A percentile compares a stretch with the other conserved stretches of the same genome.
phyloP scores from a whole-genome alignment of 2,113 vertebrate species.

The Heloderma charlesbogerti region DNA sequence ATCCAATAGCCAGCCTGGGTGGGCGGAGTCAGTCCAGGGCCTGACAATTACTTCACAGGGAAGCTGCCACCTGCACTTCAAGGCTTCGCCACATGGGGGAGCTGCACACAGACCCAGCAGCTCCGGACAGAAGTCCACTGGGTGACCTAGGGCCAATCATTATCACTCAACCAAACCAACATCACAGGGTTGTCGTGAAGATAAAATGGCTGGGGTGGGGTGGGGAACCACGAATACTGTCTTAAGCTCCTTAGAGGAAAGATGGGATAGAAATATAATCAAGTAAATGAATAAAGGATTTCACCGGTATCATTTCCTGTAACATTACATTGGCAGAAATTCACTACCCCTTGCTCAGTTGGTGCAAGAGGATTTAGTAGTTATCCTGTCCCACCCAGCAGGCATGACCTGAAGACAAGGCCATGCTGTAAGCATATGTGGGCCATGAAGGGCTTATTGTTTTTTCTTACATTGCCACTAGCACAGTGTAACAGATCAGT shows the following conservation, averaged over 20 bases:
- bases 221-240: not conserved
- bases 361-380: not conserved
- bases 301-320: too few relatives aligned
- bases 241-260: not conserved
- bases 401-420: not conserved
- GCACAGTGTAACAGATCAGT: not conserved
- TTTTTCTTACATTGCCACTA: constrained; percentile 2
- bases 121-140: not conserved
- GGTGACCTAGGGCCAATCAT: not conserved
- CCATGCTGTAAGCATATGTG: too few relatives aligned
- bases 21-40: too few relatives aligned
- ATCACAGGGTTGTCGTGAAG: not conserved
- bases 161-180: not conserved
- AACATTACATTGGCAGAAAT: not conserved
- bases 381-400: not conserved
- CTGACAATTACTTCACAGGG: too few relatives aligned
- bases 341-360: not conserved
- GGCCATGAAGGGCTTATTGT: not conserved
- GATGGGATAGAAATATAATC: too few relatives aligned
- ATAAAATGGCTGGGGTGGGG: not conserved
- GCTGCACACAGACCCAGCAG: too few relatives aligned
- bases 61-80: too few relatives aligned
- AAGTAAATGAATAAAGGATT: too few relatives aligned
- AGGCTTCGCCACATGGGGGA: too few relatives aligned
- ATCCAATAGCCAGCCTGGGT: too few relatives aligned